A percentile compares a stretch with the other conserved stretches of the same genome.
Evolutionary conservation across 2,888 invertebrate species (phyloP).

Genomic region (Eristalis pertinax): DNA sequence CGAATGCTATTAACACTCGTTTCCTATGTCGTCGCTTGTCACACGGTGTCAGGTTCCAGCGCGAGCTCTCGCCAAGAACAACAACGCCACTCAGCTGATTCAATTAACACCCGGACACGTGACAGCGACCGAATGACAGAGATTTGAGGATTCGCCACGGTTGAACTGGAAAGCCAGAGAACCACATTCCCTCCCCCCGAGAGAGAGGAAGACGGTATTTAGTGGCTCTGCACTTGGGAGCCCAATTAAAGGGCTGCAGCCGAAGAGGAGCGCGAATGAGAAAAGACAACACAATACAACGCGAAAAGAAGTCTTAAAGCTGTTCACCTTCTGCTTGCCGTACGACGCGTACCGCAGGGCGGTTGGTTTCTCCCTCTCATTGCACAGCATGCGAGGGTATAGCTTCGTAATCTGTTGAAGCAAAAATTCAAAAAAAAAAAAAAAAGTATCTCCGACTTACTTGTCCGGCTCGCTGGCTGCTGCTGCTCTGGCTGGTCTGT

Average conservation of each 20-base stretch:
- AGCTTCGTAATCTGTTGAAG: not conserved
- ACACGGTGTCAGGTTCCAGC: constrained; percentile 30
- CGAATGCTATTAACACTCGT: constrained; percentile 19
- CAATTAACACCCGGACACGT: not conserved
- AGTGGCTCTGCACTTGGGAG: constrained; percentile 37
- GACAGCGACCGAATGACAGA: not conserved
- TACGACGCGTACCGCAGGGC: constrained; percentile 45
- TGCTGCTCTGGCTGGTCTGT: constrained; percentile 30
- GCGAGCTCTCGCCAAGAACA: not conserved
- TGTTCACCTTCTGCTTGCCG: constrained; percentile 72
- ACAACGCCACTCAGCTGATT: not conserved
- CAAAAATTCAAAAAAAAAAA: not conserved
- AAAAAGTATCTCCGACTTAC: constrained; percentile 48
- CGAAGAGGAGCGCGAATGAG: constrained; percentile 26
- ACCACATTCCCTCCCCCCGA: not conserved
- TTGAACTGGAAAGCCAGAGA: not conserved
- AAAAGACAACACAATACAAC: constrained; percentile 6
- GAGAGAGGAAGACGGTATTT: constrained; percentile 3
- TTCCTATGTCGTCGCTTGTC: constrained; percentile 14
- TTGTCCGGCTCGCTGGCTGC: constrained; percentile 69
- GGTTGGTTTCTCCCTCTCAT: constrained; percentile 44
- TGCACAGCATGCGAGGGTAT: constrained; percentile 22
- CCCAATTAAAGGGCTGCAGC: constrained; percentile 46
- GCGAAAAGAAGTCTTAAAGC: constrained; percentile 40
- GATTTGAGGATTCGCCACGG: not conserved